Evolutionary conservation across 2,888 invertebrate species (phyloP), one percentile per base, ranked within the genome.

Genomic region (Craniophora ligustri): DNA sequence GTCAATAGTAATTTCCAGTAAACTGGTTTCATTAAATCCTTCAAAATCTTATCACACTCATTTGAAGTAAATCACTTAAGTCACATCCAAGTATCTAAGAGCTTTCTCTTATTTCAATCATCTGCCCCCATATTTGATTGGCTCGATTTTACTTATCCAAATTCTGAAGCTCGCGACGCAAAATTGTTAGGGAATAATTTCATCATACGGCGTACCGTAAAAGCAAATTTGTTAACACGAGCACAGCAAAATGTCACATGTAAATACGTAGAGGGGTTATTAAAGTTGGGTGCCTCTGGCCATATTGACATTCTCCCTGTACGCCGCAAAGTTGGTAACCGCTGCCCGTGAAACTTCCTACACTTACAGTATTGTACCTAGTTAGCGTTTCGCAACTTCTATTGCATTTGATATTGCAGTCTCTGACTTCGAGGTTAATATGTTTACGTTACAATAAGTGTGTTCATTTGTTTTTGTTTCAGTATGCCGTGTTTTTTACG

Each of bases 261-360:
- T 59, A 49, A 45, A 50, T 53, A 47, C 30, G 41, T 31, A 35
- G 26, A 36, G 28, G 23, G 26, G 42, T 51, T 64, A 69, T 54
- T 54, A 51, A 64, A 64, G 34, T 69, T 56, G 31, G 35, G 31
- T 30, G 16, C 15, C 23, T 8, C 35, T 10, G 35, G 28, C 21
- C 42, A 19, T 74, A 72, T 74, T 67, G 72, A 55, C 61, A 39
- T 45, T 59, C 51, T 49, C 56, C 16, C 13, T 36, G 41, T 14
- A 53, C 42, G 47, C 41, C 35, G 35, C 41, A 61, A 59, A 67
- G 51, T 73, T 72, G 21, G 23, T 34, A 65, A 61, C 58, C 54
- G 7, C 44, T 28, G 58, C 16, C 42, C 53, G 19, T 58, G 49
- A 8, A 72, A 67, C 56, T 72, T 67, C n/a, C 7, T 19, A 14